Conservation (phyloP, 2,888 invertebrate species). For the Acanthoscelides obtectus region DNA sequence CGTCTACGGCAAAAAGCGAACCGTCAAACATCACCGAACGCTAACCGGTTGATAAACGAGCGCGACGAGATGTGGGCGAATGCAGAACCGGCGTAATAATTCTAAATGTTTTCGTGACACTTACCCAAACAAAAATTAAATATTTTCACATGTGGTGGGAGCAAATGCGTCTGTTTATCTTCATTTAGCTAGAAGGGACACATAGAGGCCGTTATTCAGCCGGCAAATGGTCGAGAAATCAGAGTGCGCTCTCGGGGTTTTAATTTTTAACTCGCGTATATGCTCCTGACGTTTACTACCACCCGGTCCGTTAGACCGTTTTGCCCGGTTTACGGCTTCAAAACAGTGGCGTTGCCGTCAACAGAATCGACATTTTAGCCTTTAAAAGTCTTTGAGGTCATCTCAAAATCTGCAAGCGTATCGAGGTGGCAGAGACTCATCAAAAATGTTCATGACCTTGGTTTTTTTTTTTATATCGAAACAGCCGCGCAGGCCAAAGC, state of each 20-base stretch:
- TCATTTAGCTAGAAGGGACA: constrained; percentile 39
- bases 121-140: constrained; percentile 41
- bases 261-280: constrained; percentile 46
- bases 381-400: no score
- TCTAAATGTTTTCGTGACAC: constrained; percentile 39
- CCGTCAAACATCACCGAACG: neutral
- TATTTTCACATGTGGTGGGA: constrained; percentile 43
- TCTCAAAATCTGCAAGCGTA: no score
- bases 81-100: constrained; percentile 15
- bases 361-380: no score
- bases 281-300: constrained; percentile 46
- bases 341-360: neutral
- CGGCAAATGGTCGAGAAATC: constrained; percentile 46
- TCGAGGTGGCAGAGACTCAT: no score
- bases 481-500: no score
- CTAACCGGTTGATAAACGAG: neutral
- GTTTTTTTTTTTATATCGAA: no score
- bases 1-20: neutral
- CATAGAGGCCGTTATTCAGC: constrained; percentile 40
- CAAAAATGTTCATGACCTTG: no score
- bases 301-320: constrained; percentile 35
- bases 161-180: constrained; percentile 41
- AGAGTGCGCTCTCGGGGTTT: constrained; percentile 41
- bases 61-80: neutral
- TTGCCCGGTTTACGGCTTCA: neutral